phyloP scores from a whole-genome alignment of 2,888 invertebrate genomes.

The Eulithis prunata region DNA sequence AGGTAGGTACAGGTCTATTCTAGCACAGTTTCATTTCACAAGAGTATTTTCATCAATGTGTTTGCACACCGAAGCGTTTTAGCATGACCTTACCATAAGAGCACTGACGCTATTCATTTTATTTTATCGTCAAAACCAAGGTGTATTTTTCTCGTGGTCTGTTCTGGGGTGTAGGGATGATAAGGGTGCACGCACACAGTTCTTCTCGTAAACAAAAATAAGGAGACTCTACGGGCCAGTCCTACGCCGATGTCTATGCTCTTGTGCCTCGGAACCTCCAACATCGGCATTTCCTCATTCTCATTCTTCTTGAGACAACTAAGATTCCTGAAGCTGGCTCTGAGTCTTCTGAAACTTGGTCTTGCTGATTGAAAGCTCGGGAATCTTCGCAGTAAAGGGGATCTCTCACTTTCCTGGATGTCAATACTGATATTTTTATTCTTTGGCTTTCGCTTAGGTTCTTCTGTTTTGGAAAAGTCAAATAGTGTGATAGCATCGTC shows the following conservation, averaged over 20 bases:
- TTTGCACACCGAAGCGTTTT: not conserved
- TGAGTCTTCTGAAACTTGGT: slow-evolving; percentile 59
- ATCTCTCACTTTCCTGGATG: slow-evolving; percentile 40
- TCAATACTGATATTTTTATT: slow-evolving; percentile 34
- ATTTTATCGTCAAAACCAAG: slow-evolving; percentile 59
- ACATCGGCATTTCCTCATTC: slow-evolving; percentile 61
- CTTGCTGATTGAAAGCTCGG: slow-evolving; percentile 56
- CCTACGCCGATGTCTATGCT: slow-evolving; percentile 77
- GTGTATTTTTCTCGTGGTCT: slow-evolving; percentile 72
- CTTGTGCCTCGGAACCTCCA: slow-evolving; percentile 67
- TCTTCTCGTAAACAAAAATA: slow-evolving; percentile 72
- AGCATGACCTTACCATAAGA: not conserved
- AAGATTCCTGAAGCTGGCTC: slow-evolving; percentile 60
- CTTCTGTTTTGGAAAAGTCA: slow-evolving; percentile 42
- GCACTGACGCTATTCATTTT: slow-evolving; percentile 8
- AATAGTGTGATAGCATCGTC: slow-evolving; percentile 54
- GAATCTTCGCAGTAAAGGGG: slow-evolving; percentile 51
- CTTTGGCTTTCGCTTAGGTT: slow-evolving; percentile 21
- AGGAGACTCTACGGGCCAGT: slow-evolving; percentile 69
- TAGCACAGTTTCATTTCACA: not conserved
- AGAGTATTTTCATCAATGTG: not conserved
- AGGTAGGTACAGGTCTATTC: too few species aligned
- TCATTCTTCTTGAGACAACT: slow-evolving; percentile 64
- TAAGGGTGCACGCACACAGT: slow-evolving; percentile 76
- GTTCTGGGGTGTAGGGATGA: slow-evolving; percentile 75